Conservation (phyloP, 1,140 invertebrate species). For the Cyclargus thomasi region DNA sequence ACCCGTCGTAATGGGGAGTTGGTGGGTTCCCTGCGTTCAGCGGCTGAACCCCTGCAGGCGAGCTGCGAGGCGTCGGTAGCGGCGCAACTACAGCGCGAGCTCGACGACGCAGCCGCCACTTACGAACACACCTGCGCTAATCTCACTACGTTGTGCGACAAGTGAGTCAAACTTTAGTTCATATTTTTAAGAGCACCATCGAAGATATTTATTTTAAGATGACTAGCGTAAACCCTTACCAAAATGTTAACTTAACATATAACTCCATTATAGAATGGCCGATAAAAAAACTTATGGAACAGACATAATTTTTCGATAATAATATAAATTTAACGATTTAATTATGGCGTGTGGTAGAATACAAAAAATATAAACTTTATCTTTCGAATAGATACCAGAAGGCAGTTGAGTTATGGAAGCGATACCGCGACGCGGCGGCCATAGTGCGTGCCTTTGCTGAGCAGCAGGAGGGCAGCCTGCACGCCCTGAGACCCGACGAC, state of each 20-base stretch:
- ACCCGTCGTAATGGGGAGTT: conserved; percentile 78
- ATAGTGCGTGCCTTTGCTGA: conserved; percentile 83
- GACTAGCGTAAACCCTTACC: too few species aligned
- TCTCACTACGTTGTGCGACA: conserved; percentile 82
- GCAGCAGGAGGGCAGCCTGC: conserved; percentile 79
- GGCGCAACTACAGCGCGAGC: conserved; percentile 80
- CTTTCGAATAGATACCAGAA: conserved; percentile 76
- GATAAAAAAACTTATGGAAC: too few species aligned
- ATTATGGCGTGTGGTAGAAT: too few species aligned
- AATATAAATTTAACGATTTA: too few species aligned
- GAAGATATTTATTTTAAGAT: too few species aligned
- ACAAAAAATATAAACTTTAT: neutral
- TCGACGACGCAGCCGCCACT: conserved; percentile 83
- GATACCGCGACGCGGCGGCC: conserved; percentile 85
- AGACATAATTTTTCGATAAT: too few species aligned
- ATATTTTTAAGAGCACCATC: too few species aligned
- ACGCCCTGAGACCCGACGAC: conserved; percentile 78
- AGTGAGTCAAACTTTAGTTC: too few species aligned
- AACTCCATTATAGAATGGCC: too few species aligned
- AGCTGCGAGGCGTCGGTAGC: conserved; percentile 81
- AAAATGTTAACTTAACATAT: too few species aligned
- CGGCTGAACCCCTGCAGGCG: conserved; percentile 82
- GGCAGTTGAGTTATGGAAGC: conserved; percentile 85
- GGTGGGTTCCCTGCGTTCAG: conserved; percentile 80
- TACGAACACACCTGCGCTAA: conserved; percentile 85